Base-by-base conservation (phyloP, 1,140 invertebrate species). In the Hyposmocoma kahamanoa region DNA sequence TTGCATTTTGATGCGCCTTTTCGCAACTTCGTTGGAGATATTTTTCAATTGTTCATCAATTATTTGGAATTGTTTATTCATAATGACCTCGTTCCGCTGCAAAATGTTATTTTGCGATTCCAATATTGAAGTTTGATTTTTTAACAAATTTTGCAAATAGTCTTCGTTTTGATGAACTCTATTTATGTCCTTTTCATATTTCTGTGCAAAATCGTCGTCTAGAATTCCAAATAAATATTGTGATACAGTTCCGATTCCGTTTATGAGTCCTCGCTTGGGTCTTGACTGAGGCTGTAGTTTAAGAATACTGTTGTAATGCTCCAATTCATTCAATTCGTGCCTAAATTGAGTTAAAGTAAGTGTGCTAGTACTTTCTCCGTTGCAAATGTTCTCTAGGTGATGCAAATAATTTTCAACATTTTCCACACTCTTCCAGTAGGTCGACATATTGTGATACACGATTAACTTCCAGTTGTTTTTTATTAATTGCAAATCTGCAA, bases 161-260 rank as follows among this genome's bases (percentile, higher is more conserved):
- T 19, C 18, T 15, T 38, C 34, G 11, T 17, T 10, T 38, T 15
- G 13, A 17, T 38, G 11, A 1, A 42, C 11, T 1, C 9, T 22
- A 13, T 42, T 17, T 20, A 42, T 42, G 41, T 42, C 41, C 10
- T 42, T 22, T 42, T 42, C 41, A 42, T 42, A 42, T 17, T 42
- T 9, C 22, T 42, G 10, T n/a, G 22, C 20, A 26, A 42, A 42
- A 11, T 17, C 17, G 18, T 42, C 41, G 17, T 42, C 41, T 22
- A 42, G 41, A 2, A 22, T 17, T 2, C 41, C 41, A 17, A 42
- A 42, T 9, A 42, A 18, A 3, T 18, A 13, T 6, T 22, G 9
- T 2, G 41, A 18, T 42, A 42, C 10, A 17, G 20, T n/a, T 8
- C 41, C 41, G 8, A 42, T 2, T 1, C 41, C 41, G 41, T 42